phyloP scores from a whole-genome alignment of 2,888 invertebrate genomes.

The Archaeoteleia sp. region DNA sequence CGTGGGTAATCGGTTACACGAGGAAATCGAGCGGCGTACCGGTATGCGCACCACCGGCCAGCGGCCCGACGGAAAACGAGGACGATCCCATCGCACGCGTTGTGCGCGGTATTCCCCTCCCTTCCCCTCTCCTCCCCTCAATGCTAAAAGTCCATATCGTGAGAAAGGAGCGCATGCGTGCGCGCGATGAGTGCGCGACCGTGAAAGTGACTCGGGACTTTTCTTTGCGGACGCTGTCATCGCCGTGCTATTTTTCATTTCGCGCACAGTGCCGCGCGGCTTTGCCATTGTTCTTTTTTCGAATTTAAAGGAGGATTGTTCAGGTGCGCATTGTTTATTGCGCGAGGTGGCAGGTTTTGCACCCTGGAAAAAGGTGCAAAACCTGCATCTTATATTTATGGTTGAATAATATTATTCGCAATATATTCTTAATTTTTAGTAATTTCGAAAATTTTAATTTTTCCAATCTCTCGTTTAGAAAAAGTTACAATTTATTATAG shows the following conservation, averaged over 20 bases:
- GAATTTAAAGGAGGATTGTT: no score
- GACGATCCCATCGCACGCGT: slow-evolving; percentile 47
- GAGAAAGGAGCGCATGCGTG: slow-evolving; percentile 34
- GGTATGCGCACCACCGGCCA: not conserved
- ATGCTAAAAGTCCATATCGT: slow-evolving; percentile 10
- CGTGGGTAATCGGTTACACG: slow-evolving; percentile 61
- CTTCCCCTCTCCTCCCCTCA: not conserved
- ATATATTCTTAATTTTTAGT: no score
- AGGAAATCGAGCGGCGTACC: slow-evolving; percentile 47
- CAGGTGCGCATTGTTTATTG: no score
- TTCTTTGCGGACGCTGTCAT: slow-evolving; percentile 30
- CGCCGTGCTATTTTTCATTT: slow-evolving; percentile 27
- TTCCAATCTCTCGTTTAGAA: no score
- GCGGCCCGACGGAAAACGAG: slow-evolving; percentile 30
- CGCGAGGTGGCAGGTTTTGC: no score
- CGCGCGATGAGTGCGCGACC: not conserved
- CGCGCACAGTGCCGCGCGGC: no score
- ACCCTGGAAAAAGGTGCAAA: no score
- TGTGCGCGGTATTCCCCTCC: slow-evolving; percentile 11
- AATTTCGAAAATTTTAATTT: no score
- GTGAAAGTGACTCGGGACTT: slow-evolving; percentile 27
- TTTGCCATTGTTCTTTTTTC: no score
- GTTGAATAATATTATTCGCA: no score
- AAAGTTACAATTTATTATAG: no score
- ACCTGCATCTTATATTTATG: no score